Evolutionary conservation across 2,113 vertebrate genomes (phyloP).

Genomic region (Notarius quadriscutis): DNA sequence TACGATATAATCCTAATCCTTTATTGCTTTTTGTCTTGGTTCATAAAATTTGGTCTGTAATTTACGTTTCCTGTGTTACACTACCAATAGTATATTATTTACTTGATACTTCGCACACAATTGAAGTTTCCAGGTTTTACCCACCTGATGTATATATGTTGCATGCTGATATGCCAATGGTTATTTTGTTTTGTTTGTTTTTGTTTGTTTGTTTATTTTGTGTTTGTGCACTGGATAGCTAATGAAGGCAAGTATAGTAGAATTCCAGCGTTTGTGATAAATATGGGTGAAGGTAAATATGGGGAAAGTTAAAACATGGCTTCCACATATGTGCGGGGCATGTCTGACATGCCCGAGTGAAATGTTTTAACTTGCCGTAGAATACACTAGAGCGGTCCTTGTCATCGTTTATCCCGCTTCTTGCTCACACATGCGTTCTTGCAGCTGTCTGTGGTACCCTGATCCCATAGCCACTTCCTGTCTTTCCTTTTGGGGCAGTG

Average conservation of each 20-base stretch:
- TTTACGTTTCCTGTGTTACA: conserved; percentile 5
- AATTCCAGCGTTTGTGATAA: conserved; percentile 27
- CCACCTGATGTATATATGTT: not conserved
- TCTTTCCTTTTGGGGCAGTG: too few species aligned
- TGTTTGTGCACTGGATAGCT: conserved; percentile 68
- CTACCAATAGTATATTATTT: not conserved
- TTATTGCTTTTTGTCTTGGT: not conserved
- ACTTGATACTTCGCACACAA: not conserved
- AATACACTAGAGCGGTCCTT: conserved; percentile 29
- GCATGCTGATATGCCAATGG: conserved; percentile 52
- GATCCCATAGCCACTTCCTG: not conserved
- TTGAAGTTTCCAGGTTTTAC: not conserved
- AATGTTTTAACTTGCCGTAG: conserved; percentile 37
- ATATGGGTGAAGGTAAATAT: conserved; percentile 38
- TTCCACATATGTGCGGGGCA: not conserved
- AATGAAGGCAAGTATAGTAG: conserved; percentile 71
- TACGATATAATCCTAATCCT: not conserved
- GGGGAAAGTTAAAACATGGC: conserved; percentile 43
- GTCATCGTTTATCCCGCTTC: not conserved
- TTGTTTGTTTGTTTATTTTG: conserved; percentile 55
- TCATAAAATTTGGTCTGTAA: not conserved
- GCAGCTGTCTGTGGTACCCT: conserved; percentile 9
- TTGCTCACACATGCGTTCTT: not conserved
- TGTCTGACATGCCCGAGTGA: conserved; percentile 7
- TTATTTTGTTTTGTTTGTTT: conserved; percentile 52